These are phyloP conservation scores for Tiphia femorata DNA, from an alignment of 2,888 invertebrate genomes.

Conservation along the genomic window DNA sequence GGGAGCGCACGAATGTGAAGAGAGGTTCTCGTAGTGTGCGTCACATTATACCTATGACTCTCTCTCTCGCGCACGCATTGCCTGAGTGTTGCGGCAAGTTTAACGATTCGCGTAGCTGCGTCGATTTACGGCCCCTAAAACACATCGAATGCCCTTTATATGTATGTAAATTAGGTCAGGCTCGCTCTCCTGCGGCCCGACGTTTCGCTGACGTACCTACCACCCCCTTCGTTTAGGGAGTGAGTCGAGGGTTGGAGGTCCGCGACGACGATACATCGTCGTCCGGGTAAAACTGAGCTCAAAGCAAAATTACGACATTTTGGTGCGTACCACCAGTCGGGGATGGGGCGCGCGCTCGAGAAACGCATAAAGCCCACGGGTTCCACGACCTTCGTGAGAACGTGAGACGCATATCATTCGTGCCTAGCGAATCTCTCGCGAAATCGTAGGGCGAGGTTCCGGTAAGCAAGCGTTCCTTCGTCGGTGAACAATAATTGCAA, in stretches of 20 bases:
- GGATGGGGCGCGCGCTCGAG: slow-evolving; percentile 7
- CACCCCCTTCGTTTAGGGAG: too few species aligned
- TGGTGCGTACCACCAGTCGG: slow-evolving; percentile 22
- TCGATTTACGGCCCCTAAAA: slow-evolving; percentile 69
- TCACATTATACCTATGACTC: slow-evolving; percentile 38
- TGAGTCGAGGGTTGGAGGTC: slow-evolving; percentile 2
- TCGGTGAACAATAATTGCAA: too few species aligned
- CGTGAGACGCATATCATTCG: slow-evolving; percentile 38
- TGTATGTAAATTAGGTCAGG: slow-evolving; percentile 70
- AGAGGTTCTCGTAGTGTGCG: slow-evolving; percentile 14
- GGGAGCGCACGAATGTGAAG: background rate
- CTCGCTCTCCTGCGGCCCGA: slow-evolving; percentile 48
- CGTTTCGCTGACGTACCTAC: slow-evolving; percentile 32
- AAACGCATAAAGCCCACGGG: slow-evolving; percentile 37
- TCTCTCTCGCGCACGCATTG: slow-evolving; percentile 56
- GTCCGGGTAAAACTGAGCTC: slow-evolving; percentile 52
- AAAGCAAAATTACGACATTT: slow-evolving; percentile 59
- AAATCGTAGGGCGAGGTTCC: slow-evolving; percentile 8
- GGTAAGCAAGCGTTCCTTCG: too few species aligned
- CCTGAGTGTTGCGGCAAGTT: slow-evolving; percentile 64
- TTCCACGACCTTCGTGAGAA: slow-evolving; percentile 36
- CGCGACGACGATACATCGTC: slow-evolving; percentile 28
- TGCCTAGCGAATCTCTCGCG: too few species aligned
- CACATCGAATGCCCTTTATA: slow-evolving; percentile 69
- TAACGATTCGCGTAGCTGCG: slow-evolving; percentile 69